Evolutionary conservation across 2,113 vertebrate genomes (phyloP), one percentile per base, ranked within the genome.

Genomic region (Eurypyga helias): DNA sequence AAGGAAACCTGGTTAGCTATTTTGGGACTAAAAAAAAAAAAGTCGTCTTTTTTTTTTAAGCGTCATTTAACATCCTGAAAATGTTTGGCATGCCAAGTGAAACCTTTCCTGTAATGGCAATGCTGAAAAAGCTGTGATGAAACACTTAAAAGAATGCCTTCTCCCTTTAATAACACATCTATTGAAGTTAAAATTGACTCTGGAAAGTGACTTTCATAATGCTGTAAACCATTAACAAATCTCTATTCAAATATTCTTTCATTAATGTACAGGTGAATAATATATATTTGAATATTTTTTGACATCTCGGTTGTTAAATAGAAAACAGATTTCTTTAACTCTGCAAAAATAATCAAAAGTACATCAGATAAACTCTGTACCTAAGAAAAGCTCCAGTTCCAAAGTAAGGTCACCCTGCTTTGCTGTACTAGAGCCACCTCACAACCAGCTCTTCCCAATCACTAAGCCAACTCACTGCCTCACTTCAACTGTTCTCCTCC

Each of bases 1-100:
- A 85, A 57, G 45, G 10, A 93, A 96, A 80, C 21, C 23, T 69
- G n/a, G 31, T n/a, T 34, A 69, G 78, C 31, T 92, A 60, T 77
- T 84, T 76, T 48, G 28, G 31, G 76, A 73, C 38, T 89, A 7
- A 58, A 73, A 48, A 52, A 36, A 7, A 58, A 73, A 48, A 52
- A 36, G 21, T 3, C 2, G 1, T 0, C 11, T 18, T 6, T 36
- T 75, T 62, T 28, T 69, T 24, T 52, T 33, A 17, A 78, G n/a
- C 14, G 70, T 11, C 1, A n/a, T 26, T 77, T 48, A 57, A 60
- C 24, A 71, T 79, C 55, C 61, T 86, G 33, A 20, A 86, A 92
- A n/a, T n/a, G 36, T 83, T 23, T 54, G 25, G 38, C 19, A 16
- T 38, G 25, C 14, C 43, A 38, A 60, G 51, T 16, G 14, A 87